Evolutionary conservation across 2,113 vertebrate species (phyloP), one percentile per base, ranked within the genome.

Genomic region (Notothenia coriiceps): DNA sequence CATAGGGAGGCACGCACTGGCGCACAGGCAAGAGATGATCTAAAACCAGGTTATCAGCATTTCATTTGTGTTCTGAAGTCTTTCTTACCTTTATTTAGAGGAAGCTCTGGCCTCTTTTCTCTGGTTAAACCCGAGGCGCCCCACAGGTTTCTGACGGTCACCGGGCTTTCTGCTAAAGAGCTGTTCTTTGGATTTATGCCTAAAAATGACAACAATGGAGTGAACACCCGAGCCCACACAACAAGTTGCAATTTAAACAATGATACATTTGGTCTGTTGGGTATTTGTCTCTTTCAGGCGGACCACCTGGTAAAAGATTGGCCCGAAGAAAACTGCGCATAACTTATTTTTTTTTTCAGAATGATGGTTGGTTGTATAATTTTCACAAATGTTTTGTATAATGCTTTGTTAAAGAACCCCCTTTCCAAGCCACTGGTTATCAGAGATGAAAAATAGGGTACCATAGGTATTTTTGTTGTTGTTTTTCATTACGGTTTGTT

Each of bases 351-450:
- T 97, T 98, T 98, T 91, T 92, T 22, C 97, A 97, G 97, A 97
- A 98, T 99, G 97, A 99, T 98, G 97, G 97, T 99, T 98, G 96
- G 97, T 99, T 99, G 96, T 98, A 98, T 98, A 97, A 97, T 99
- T 99, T 99, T 99, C 97, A 97, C 96, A 97, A 97, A 98, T 98
- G 98, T 98, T 97, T 96, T 96, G 96, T 98, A 97, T 97, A 97
- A 98, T 97, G 97, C 97, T 99, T 97, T 97, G 96, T 98, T 96
- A 96, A 98, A 98, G 96, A 97, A 96, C 80, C 96, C 97, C 97
- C 96, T 98, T 97, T 97, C 96, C 94, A 85, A 94, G 95, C 96
- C 96, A 96, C 97, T 97, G 97, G 97, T 96, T 95, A 96, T 96
- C 96, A 96, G 96, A 96, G 96, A 98, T 96, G 94, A 94, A 83